phyloP scores from a whole-genome alignment of 23 tunicate species.

The Ascidia mentula region DNA sequence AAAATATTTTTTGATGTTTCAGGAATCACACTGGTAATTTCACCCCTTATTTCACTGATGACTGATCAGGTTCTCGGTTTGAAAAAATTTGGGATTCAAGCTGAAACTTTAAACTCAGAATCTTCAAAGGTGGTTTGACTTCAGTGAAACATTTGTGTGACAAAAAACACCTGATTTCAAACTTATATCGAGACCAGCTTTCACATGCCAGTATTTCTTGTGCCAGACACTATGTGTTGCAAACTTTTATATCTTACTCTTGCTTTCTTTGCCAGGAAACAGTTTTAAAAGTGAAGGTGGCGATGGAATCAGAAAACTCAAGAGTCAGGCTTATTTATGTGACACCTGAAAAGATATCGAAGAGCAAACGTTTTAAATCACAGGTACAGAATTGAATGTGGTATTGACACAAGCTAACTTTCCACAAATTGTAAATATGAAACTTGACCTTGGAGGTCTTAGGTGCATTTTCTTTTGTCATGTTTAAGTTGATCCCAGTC shows the following conservation, averaged over 20 bases:
- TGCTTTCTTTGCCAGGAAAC: slow-evolving; percentile 37
- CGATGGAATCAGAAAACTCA: slow-evolving; percentile 25
- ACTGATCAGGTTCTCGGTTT: slow-evolving; percentile 68
- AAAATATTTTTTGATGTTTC: not conserved
- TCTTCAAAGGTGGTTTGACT: slow-evolving; percentile 38
- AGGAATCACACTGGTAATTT: slow-evolving; percentile 81
- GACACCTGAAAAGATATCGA: slow-evolving; percentile 75
- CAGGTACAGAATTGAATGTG: too few relatives aligned
- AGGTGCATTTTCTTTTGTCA: too few relatives aligned
- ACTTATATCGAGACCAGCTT: too few relatives aligned
- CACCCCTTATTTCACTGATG: slow-evolving; percentile 83
- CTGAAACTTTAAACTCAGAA: slow-evolving; percentile 37
- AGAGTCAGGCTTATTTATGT: slow-evolving; percentile 36
- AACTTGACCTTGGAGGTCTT: too few relatives aligned
- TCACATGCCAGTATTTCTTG: not conserved
- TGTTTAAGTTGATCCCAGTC: too few relatives aligned
- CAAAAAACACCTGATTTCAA: too few relatives aligned
- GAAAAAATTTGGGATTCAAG: slow-evolving; percentile 43
- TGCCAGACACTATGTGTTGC: not conserved
- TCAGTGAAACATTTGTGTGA: not conserved
- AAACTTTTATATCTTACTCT: not conserved
- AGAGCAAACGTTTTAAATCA: slow-evolving; percentile 73
- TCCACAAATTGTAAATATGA: too few relatives aligned
- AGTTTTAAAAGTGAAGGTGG: slow-evolving; percentile 24
- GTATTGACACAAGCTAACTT: too few relatives aligned